Conservation (phyloP, 2,797 vertebrate genomes). For the Loris lydekkerianus region DNA sequence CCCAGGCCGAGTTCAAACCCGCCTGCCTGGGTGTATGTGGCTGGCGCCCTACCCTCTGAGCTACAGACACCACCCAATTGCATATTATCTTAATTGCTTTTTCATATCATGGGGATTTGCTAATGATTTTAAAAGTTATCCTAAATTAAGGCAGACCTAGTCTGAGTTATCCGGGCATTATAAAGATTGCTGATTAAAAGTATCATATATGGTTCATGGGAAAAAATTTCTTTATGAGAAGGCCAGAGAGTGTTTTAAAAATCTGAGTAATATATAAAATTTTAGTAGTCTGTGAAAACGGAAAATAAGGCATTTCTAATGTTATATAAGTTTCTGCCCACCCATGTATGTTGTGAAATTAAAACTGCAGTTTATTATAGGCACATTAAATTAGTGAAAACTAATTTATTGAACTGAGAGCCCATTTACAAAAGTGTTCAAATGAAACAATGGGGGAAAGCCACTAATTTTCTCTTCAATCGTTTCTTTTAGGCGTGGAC, state of each 20-base stretch:
- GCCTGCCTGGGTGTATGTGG: no score
- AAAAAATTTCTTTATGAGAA: slow-evolving; percentile 21
- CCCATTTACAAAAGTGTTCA: background rate
- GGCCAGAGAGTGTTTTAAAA: background rate
- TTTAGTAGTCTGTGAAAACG: slow-evolving; percentile 2
- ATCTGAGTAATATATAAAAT: slow-evolving; percentile 1
- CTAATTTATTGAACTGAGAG: background rate
- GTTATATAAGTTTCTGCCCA: background rate
- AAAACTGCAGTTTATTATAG: slow-evolving; percentile 15
- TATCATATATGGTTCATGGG: background rate
- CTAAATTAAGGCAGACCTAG: slow-evolving; percentile 50
- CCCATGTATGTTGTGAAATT: background rate
- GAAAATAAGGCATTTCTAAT: slow-evolving; percentile 2
- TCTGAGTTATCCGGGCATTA: background rate
- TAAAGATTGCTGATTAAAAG: background rate
- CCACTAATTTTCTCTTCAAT: slow-evolving; percentile 8
- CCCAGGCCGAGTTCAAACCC: no score
- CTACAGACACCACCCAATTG: no score
- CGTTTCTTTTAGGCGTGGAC: slow-evolving; percentile 94
- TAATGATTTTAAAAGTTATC: slow-evolving; percentile 60
- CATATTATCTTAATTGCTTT: background rate
- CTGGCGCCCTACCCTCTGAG: no score
- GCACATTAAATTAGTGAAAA: background rate
- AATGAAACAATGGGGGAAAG: background rate
- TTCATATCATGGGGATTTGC: background rate